phyloP scores from a whole-genome alignment of 2,113 vertebrate species.

The Cryptotis parvus region DNA sequence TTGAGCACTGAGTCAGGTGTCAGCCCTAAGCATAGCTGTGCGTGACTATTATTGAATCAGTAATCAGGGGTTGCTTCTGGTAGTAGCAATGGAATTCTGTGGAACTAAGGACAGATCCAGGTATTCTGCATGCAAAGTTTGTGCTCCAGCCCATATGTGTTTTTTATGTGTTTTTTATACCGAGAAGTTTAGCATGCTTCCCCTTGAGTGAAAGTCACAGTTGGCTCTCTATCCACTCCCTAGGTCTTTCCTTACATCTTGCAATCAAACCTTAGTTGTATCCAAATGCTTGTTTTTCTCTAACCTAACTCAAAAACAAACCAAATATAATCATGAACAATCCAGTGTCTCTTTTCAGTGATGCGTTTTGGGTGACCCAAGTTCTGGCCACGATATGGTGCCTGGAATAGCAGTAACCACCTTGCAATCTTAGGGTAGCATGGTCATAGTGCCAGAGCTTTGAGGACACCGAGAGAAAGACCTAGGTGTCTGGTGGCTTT shows the following conservation, averaged over 20 bases:
- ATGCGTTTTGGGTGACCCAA: neutral
- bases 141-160: too few species aligned
- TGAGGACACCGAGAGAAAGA: neutral
- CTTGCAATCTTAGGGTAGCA: neutral
- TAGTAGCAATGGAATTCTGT: too few species aligned
- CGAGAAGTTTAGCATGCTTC: neutral
- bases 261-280: neutral
- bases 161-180: neutral
- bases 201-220: neutral
- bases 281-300: neutral
- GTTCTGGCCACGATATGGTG: neutral
- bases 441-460: neutral
- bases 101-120: too few species aligned
- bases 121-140: neutral
- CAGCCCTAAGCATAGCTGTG: too few species aligned
- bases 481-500: neutral
- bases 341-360: neutral
- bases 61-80: too few species aligned
- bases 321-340: neutral
- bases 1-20: neutral
- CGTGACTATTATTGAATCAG: too few species aligned
- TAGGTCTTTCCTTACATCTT: neutral
- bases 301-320: neutral
- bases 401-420: neutral
- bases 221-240: neutral